Evolutionary conservation across 64 coral and sea anemone species (phyloP), one percentile per base, ranked within the genome.

Genomic region (Cladopsammia gracilis): DNA sequence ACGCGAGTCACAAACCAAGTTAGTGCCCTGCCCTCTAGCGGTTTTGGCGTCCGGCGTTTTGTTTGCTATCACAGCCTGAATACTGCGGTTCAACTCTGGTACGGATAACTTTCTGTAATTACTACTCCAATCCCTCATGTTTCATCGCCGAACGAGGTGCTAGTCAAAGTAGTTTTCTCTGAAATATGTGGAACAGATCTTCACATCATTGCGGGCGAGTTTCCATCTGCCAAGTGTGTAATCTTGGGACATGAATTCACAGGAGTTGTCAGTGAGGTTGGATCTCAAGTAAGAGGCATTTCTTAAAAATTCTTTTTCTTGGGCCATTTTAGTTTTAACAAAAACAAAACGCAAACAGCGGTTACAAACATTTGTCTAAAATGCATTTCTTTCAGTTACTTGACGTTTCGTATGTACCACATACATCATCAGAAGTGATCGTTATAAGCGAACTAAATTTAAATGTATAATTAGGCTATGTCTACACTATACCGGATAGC

Each of bases 201-300:
- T 13, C 77, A 88, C 53, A 95, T 98, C 34, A 54, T 98, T 14
- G 92, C 58, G 3, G 94, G 91, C 51, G 97, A 98, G 26, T 85
- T 98, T 45, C 97, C 94, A 20, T 72, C 86, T 5, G 60, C 94
- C 3, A 95, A 96, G 61, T 93, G 93, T 12, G 94, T 98, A 0
- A 93, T 98, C 44, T 89, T 94, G 25, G 97, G 97, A 20, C 97
- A 98, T 10, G 97, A 98, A 20, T 96, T 98, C 66, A 68, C 97
- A 49, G 97, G 97, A 25, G 97, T 98, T 73, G 88, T 98, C 3
- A 96, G 90, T 75, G 97, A 98, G 76, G 71, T 98, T 79, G 97
- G 97, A 3, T 52, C 77, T 44, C 91, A 93, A 7, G 97, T 98
- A 26, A 98, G 94, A 51, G 79, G 93, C 49, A 85, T 96, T 88